Evolutionary conservation across 2,113 vertebrate species (phyloP), one percentile per base, ranked within the genome.

Genomic region (Prietella phreatophila): DNA sequence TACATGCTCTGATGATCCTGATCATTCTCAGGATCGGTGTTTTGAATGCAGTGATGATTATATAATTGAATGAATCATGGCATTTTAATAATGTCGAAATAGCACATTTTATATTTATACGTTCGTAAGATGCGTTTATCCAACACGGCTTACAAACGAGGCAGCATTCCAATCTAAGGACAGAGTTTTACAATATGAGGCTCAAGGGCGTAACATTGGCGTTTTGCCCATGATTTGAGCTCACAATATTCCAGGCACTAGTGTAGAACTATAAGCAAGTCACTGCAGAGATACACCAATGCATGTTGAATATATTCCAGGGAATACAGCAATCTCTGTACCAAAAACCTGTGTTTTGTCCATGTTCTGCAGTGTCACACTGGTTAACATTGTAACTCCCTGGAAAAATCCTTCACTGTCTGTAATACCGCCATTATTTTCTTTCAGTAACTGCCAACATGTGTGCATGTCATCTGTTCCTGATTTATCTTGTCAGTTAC

Each of bases 401-500:
- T 0, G 17, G 13, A 36, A 17, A 69, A 30, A 30, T 69, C 30
- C 67, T 17, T 75, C 33, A 8, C 36, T 11, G 30, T 6, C 7
- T 4, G 33, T 75, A 75, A 39, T 22, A 75, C 36, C 42, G 3
- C 20, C 71, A 78, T n/a, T 63, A 47, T 15, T 25, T 5, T 36
- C 17, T 65, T 67, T 67, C 22, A 30, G 7, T 84, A 8, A 33
- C 63, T 69, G 83, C 13, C 27, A 69, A 7, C 27, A 25, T 69
- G n/a, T 36, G 20, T 33, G 61, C 63, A 85, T 25, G 58, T 56
- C 84, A 78, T 85, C 58, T 47, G 73, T 63, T 63, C 73, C n/a
- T 61, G 71, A 63, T 78, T 60, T 78, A 2, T 63, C 56, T 39
- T 86, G 56, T 60, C 84, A 76, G 33, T 63, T 60, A 60, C 56